Evolutionary conservation across 1,140 invertebrate species (phyloP), one percentile per base, ranked within the genome.

Genomic region (Drosophila ercepeae): DNA sequence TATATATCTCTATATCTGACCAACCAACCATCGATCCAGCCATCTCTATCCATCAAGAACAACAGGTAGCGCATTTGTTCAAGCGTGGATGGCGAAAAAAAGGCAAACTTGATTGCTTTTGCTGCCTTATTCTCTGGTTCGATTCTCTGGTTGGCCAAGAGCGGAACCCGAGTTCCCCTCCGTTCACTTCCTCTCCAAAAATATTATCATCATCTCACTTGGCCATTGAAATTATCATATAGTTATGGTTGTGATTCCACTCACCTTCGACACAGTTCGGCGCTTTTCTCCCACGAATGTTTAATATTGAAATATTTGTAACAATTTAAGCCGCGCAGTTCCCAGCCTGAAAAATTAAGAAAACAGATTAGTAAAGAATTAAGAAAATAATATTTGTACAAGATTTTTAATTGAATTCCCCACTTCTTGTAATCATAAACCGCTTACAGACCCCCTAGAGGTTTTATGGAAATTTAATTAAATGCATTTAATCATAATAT

Each of bases 301-400:
- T 95, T 95, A 89, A 98, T 98, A 92, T 97, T 97, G 93, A 98
- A 98, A 93, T 97, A 98, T 94, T 97, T 97, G 92, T 98, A 98
- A 93, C 97, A 98, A 92, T 97, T 94, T 89, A 98, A 94, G 79
- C 96, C 97, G 92, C 95, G 94, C 71, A 97, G 93, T 93, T 97
- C 96, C 97, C 97, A 98, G 90, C 96, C 97, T 98, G 94, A 21
- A 91, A 90, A 65, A 81, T 41, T 8, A 19, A 44, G 8, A 54
- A 21, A 41, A 49, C 39, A 19, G 19, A 14, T 39, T 14, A 41
- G 8, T 13, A 8, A 39, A 39, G 36, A 7, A 14, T 32, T 32
- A 11, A 2, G 9, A n/a, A 32, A 32, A 39, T 14, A 7, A 7
- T 0, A 14, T 13, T 14, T 1, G 2, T 39, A 13, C 34, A 13